Evolutionary conservation across 2,888 invertebrate species (phyloP).

Genomic region (Chironomus tentans): DNA sequence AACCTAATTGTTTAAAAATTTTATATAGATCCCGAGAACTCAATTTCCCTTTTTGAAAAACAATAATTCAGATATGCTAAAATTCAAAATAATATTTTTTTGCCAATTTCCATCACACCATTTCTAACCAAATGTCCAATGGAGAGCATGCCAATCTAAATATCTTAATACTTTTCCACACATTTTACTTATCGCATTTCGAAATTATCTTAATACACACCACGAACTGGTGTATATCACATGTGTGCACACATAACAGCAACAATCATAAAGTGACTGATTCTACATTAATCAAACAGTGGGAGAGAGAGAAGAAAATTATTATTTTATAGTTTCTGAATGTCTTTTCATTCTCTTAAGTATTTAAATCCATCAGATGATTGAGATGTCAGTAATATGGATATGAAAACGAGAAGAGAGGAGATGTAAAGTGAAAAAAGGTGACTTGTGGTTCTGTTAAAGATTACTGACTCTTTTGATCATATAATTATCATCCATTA

Average conservation of each 20-base stretch:
- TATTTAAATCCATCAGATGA: conserved; percentile 1
- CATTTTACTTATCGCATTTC: too few species aligned
- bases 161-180: too few species aligned
- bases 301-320: neutral
- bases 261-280: neutral
- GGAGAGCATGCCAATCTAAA: too few species aligned
- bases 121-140: too few species aligned
- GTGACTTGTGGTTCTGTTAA: neutral
- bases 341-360: neutral
- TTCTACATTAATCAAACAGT: conserved; percentile 20
- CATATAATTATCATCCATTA: neutral
- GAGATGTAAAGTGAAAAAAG: neutral
- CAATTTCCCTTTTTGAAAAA: too few species aligned
- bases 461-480: neutral
- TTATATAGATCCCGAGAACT: too few species aligned
- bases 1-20: too few species aligned
- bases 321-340: neutral
- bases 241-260: neutral
- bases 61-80: too few species aligned
- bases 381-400: conserved; percentile 20
- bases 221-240: too few species aligned
- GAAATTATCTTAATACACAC: too few species aligned
- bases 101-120: too few species aligned
- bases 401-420: neutral
- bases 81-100: too few species aligned